Conservation (phyloP, 2,797 vertebrate genomes). For the Myoxocephalus aenaeus region DNA sequence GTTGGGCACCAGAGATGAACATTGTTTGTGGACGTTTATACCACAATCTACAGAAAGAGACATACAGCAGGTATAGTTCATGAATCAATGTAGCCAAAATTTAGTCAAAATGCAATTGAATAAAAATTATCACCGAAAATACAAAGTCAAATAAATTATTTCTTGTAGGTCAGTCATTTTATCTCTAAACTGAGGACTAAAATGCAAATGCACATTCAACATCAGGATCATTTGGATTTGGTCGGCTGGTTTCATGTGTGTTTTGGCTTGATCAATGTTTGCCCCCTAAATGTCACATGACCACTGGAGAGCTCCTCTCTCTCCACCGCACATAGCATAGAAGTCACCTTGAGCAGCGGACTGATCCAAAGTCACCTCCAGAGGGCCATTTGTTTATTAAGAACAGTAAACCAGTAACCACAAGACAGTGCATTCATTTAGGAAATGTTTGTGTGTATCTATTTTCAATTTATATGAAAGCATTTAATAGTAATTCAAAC, state of each 20-base stretch:
- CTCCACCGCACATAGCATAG: conserved; percentile 52
- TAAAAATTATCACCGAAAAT: not conserved
- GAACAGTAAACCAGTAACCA: conserved; percentile 16
- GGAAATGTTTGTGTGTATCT: not conserved
- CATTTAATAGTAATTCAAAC: not conserved
- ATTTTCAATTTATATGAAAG: not conserved
- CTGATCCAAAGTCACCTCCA: conserved; percentile 49
- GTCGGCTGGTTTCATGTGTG: conserved; percentile 49
- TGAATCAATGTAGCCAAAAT: not conserved
- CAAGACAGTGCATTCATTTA: not conserved
- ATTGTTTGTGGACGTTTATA: conserved; percentile 98
- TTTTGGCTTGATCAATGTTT: conserved; percentile 75
- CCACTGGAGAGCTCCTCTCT: conserved; percentile 49
- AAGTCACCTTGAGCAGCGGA: conserved; percentile 73
- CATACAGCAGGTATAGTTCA: conserved; percentile 2
- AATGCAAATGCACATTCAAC: conserved; percentile 29
- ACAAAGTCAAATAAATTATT: conserved; percentile 17
- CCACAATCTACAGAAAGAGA: conserved; percentile 91
- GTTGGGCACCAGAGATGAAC: conserved; percentile 95
- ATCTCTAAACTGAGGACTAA: conserved; percentile 5
- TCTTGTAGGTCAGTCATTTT: conserved; percentile 16
- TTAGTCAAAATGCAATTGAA: not conserved
- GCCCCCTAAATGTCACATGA: conserved; percentile 66
- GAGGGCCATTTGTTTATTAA: conserved; percentile 43
- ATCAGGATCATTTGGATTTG: conserved; percentile 38